phyloP scores from a whole-genome alignment of 1,140 invertebrate species.

The Drosophila repletoides region DNA sequence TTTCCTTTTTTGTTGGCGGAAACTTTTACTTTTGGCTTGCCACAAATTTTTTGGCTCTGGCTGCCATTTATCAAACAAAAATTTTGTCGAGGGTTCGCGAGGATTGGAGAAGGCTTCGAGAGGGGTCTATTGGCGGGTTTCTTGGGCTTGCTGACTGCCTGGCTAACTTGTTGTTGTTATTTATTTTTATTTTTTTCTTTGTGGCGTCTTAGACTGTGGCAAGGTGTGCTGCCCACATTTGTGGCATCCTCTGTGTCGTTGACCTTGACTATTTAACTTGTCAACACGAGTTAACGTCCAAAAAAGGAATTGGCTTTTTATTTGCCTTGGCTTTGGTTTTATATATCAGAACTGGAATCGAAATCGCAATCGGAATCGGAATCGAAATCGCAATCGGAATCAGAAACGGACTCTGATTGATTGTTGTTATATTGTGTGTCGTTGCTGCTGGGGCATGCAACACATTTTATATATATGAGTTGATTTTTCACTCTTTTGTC shows the following conservation, averaged over 20 bases:
- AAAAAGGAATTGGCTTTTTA: not conserved
- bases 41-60: slow-evolving; percentile 46
- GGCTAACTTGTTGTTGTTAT: slow-evolving; percentile 8
- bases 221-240: slow-evolving; percentile 20
- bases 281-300: no score
- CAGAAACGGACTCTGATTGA: slow-evolving; percentile 15
- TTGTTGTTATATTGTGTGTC: slow-evolving; percentile 16
- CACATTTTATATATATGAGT: slow-evolving; percentile 19
- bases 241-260: slow-evolving; percentile 43
- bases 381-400: not conserved
- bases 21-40: slow-evolving; percentile 56
- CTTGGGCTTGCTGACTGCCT: no score
- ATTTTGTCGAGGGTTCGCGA: not conserved
- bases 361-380: not conserved
- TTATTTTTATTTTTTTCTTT: not conserved
- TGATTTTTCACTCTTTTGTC: slow-evolving; percentile 1
- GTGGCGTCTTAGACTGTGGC: not conserved
- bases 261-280: slow-evolving; percentile 41
- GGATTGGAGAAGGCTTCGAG: no score
- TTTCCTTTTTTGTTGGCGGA: slow-evolving; percentile 4
- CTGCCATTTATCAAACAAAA: slow-evolving; percentile 51
- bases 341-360: not conserved
- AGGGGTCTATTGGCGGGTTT: not conserved
- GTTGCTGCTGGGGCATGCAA: slow-evolving; percentile 11
- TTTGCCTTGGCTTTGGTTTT: not conserved